Evolutionary conservation across 2,888 invertebrate genomes (phyloP), one percentile per base, ranked within the genome.

Genomic region (Plebejus argus): DNA sequence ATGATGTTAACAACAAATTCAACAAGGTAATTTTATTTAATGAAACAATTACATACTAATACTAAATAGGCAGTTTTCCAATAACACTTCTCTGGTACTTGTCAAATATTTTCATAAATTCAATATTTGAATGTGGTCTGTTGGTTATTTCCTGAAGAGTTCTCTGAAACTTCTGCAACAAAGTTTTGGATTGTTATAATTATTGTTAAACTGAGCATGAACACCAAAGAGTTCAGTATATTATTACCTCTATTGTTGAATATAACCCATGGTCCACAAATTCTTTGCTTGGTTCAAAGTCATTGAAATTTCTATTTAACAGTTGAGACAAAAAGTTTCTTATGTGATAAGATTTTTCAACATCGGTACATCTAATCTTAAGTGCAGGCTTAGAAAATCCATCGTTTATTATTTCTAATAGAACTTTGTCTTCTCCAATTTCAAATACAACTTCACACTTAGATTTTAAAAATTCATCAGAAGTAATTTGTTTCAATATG

Each of bases 241-340:
- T 53, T 18, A 18, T 83, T 81, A 91, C 93, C 86, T 92, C 90
- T 80, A 88, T 82, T 77, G 84, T 83, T 28, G 87, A 84, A 78
- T 92, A 90, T 76, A 87, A 85, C 2, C 84, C 83, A 72, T 85
- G 83, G 78, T 84, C 84, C 18, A 90, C 83, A 79, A 84, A 88
- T 77, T 87, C 85, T 18, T 82, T 84, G 4, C 81, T 83, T 1
- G 83, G 79, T 53, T 77, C 78, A 71, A 79, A 81, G 7, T 79
- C 78, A 56, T 79, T 75, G 79, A 84, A 85, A 56, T 86, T 81
- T 70, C 83, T 82, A 80, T 89, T 86, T 23, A 90, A 80, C 49
- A 92, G 79, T 77, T 85, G 84, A 0, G 89, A 85, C 53, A 91
- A 87, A 78, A 90, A 91, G 79, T 89, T 89, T 45, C 90, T 86